Evolutionary conservation across 2,888 invertebrate species (phyloP).

Genomic region (Sepiola atlantica): DNA sequence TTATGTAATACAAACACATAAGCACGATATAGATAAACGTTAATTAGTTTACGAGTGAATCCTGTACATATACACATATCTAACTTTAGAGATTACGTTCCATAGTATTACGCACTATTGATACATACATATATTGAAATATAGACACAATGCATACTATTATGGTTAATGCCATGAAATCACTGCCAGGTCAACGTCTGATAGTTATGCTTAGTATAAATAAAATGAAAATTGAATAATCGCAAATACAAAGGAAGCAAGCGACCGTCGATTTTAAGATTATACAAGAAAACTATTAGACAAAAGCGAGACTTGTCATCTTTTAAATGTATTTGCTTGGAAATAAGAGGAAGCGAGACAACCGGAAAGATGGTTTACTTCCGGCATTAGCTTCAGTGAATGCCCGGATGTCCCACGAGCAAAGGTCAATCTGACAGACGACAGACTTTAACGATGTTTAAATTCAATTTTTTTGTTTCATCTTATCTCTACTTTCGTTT

Average conservation of each 20-base stretch:
- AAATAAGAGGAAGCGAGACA: slow-evolving; percentile 9
- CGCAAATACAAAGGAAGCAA: neutral
- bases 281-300: neutral
- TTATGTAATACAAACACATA: no score
- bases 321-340: neutral
- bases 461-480: neutral
- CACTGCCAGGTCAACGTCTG: no score
- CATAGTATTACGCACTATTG: no score
- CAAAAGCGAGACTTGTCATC: neutral
- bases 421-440: neutral
- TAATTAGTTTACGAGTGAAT: no score
- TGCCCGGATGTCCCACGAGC: neutral
- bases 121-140: no score
- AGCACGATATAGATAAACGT: no score
- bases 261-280: neutral
- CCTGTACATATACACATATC: no score
- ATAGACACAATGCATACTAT: no score
- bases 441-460: neutral
- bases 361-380: neutral
- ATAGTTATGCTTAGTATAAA: neutral
- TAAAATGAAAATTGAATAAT: neutral
- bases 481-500: neutral
- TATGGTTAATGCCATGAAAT: no score
- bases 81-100: no score
- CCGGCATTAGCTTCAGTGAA: neutral